These are phyloP conservation scores for Pristionchus mayeri DNA, from an alignment of 2,888 invertebrate genomes.

Conservation along the genomic window DNA sequence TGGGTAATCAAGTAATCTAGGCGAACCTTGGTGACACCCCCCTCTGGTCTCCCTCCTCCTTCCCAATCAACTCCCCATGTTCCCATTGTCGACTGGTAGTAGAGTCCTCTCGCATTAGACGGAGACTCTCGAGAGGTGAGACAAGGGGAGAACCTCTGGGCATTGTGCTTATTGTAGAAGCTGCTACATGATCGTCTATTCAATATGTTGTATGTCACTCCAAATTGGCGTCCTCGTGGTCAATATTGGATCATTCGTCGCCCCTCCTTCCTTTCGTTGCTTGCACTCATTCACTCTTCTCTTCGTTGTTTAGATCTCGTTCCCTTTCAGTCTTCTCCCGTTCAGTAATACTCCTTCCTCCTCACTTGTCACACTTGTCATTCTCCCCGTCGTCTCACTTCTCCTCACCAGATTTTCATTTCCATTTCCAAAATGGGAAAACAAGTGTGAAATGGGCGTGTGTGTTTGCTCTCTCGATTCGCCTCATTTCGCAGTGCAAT, in stretches of 20 bases:
- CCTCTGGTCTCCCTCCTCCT: background rate
- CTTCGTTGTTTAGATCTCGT: conserved; percentile 1
- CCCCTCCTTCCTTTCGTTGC: background rate
- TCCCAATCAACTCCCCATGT: conserved; percentile 24
- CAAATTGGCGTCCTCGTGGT: too few species aligned
- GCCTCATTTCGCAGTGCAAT: conserved; percentile 18
- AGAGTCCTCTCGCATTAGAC: background rate
- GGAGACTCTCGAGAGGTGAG: background rate
- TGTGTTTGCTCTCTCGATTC: background rate
- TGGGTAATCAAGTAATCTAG: conserved; percentile 18
- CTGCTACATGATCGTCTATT: too few species aligned
- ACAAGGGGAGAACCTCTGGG: background rate
- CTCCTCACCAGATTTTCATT: background rate
- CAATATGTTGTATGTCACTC: too few species aligned
- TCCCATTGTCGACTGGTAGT: background rate
- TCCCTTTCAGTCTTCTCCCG: background rate
- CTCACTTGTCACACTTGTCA: conserved; percentile 17
- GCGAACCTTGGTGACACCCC: conserved; percentile 28
- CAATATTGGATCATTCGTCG: too few species aligned
- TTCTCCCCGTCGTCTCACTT: background rate
- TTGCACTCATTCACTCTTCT: background rate
- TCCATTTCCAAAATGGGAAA: conserved; percentile 22
- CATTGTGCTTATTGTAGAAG: background rate
- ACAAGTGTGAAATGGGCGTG: background rate
- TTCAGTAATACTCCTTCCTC: conserved; percentile 10